Evolutionary conservation across 2,797 vertebrate species (phyloP), one percentile per base, ranked within the genome.

Genomic region (Gambusia yucatana): DNA sequence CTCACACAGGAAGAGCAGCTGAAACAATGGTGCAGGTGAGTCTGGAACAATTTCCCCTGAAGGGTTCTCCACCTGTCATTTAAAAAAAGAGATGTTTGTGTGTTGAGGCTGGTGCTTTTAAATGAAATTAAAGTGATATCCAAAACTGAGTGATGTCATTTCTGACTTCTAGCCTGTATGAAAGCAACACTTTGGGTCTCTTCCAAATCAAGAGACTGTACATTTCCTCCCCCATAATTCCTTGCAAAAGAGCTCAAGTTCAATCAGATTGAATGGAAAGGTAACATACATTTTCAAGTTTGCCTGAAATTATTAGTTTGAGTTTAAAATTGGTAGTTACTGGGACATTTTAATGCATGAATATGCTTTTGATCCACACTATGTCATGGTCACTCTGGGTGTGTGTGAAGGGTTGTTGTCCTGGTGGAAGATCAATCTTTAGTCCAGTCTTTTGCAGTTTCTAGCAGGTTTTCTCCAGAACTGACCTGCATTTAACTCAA

Each of bases 11-110:
- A 94, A 94, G 93, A 91, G 88, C 71, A 82, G 30, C 75, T 63
- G 83, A 83, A 87, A 93, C 91, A 94, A 92, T 91, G 75, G 88
- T 91, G 87, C 91, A 94, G 90, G 93, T 94, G 92, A 91, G 85
- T 88, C 44, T 79, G 70, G 77, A 79, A 89, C 85, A 85, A 89
- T 85, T 86, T 71, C 28, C 91, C 92, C 90, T 78, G 36, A 44
- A 82, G 92, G 84, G 72, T 57, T 84, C 33, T 70, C 61, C 89
- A 89, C 85, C 87, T 89, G 79, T 86, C 78, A 79, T 74, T 75
- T 79, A 46, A 74, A 65, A 41, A 22, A 28, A 47, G 59, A 77
- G 44, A 69, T 82, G 76, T 78, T 73, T 44, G 6, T 43, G 14
- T 75, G n/a, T 61, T 20, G 55, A 59, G 17, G n/a, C 30, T 20